Conservation (phyloP, 2,888 invertebrate genomes). For the Cryptophagus acutangulus region DNA sequence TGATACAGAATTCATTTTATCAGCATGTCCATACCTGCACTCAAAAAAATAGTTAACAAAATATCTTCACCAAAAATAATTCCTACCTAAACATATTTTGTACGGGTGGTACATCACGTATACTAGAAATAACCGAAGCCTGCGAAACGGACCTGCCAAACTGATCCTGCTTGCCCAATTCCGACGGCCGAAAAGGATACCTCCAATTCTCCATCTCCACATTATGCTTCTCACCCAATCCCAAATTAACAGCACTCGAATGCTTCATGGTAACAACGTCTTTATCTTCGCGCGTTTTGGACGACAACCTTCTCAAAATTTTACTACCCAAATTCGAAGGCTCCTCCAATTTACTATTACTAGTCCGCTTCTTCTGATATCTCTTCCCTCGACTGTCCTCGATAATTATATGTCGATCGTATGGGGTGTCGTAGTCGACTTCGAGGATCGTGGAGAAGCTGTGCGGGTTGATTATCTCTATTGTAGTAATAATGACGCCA, state of each 20-base stretch:
- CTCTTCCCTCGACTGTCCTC: constrained; percentile 76
- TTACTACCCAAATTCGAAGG: constrained; percentile 59
- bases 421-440: constrained; percentile 91
- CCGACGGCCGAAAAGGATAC: constrained; percentile 54
- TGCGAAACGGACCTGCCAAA: constrained; percentile 53
- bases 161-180: constrained; percentile 7
- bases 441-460: constrained; percentile 87
- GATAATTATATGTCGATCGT: constrained; percentile 85
- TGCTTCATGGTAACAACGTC: constrained; percentile 25
- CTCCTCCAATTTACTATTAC: constrained; percentile 55
- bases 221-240: constrained; percentile 64
- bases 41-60: constrained; percentile 7
- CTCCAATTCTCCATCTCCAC: constrained; percentile 73
- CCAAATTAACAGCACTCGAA: constrained; percentile 21
- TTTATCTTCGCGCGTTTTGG: constrained; percentile 60
- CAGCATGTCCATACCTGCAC: constrained; percentile 13
- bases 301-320: constrained; percentile 66
- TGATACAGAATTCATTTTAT: constrained; percentile 21
- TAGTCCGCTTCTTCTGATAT: constrained; percentile 56
- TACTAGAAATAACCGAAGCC: constrained; percentile 50
- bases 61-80: not conserved
- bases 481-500: constrained; percentile 73
- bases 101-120: constrained; percentile 17
- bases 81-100: constrained; percentile 16
- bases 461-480: constrained; percentile 85